Evolutionary conservation across 2,797 vertebrate genomes (phyloP).

Genomic region (Schizopygopsis pylzovi): DNA sequence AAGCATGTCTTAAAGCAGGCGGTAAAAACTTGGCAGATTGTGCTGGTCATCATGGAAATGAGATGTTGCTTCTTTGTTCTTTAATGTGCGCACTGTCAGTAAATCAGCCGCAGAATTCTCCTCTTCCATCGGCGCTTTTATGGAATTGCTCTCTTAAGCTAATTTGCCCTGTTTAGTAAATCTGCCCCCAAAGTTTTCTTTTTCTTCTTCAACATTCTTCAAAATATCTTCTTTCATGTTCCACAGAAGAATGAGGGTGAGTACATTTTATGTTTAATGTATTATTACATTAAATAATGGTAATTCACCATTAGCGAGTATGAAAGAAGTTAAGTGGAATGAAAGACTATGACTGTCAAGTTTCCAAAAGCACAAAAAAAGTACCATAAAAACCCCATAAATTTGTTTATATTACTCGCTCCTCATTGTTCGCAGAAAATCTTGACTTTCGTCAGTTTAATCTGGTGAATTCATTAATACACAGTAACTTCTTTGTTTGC

Average conservation of each 20-base stretch:
- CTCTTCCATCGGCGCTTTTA: background rate
- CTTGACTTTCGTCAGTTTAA: background rate
- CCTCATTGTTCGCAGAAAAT: background rate
- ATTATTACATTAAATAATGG: background rate
- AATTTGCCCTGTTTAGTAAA: background rate
- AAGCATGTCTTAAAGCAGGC: too few relatives aligned
- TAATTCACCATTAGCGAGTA: background rate
- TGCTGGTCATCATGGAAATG: too few relatives aligned
- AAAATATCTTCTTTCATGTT: background rate
- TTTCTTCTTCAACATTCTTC: background rate
- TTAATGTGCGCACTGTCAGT: too few relatives aligned
- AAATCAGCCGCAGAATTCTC: too few relatives aligned
- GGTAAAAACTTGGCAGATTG: too few relatives aligned
- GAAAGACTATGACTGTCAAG: background rate
- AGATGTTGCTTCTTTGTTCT: too few relatives aligned
- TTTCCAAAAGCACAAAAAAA: background rate
- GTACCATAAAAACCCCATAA: background rate
- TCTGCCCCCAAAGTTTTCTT: too few relatives aligned
- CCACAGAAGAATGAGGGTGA: background rate
- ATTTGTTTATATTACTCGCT: background rate
- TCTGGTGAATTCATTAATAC: background rate
- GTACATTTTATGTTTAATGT: too few relatives aligned
- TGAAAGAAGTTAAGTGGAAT: background rate
- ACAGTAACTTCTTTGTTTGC: conserved; percentile 1
- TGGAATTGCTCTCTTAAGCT: background rate